A percentile compares a stretch with the other conserved stretches of the same genome.
These are phyloP conservation scores for Steinernema hermaphroditum DNA, from an alignment of 2,888 invertebrate species.

Conservation along the genomic window DNA sequence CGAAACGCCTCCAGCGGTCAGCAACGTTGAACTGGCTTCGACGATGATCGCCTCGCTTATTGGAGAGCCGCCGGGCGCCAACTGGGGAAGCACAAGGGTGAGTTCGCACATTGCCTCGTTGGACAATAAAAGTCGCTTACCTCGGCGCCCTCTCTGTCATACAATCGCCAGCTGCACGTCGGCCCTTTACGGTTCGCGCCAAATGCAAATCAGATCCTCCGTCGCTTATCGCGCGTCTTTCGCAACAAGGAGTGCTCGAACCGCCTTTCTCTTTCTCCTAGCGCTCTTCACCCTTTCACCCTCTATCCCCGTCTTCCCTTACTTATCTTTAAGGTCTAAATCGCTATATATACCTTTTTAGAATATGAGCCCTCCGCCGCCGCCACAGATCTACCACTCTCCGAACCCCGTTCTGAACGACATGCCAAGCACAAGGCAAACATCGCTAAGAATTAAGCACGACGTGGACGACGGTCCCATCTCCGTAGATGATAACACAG, in stretches of 20 bases:
- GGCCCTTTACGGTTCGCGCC: neutral
- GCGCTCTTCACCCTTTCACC: neutral
- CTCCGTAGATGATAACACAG: constrained; percentile 13
- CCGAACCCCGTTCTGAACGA: constrained; percentile 29
- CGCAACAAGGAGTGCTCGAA: too few species aligned
- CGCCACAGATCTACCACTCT: constrained; percentile 12
- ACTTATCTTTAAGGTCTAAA: neutral
- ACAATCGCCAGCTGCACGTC: neutral
- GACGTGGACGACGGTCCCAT: constrained; percentile 15
- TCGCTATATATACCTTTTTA: neutral
- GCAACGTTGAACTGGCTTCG: constrained; percentile 55
- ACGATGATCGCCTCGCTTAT: constrained; percentile 57
- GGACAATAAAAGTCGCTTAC: too few species aligned
- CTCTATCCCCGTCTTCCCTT: neutral
- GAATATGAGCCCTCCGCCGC: neutral
- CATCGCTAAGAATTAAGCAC: neutral
- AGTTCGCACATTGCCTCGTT: neutral
- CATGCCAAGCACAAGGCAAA: neutral
- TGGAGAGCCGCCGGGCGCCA: constrained; percentile 39
- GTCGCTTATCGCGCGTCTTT: too few species aligned
- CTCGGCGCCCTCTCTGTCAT: too few species aligned
- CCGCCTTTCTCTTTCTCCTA: too few species aligned
- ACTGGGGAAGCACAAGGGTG: constrained; percentile 19
- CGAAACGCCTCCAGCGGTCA: constrained; percentile 60
- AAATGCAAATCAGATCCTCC: neutral